Evolutionary conservation across 1,140 invertebrate genomes (phyloP).

Genomic region (Galleria mellonella): DNA sequence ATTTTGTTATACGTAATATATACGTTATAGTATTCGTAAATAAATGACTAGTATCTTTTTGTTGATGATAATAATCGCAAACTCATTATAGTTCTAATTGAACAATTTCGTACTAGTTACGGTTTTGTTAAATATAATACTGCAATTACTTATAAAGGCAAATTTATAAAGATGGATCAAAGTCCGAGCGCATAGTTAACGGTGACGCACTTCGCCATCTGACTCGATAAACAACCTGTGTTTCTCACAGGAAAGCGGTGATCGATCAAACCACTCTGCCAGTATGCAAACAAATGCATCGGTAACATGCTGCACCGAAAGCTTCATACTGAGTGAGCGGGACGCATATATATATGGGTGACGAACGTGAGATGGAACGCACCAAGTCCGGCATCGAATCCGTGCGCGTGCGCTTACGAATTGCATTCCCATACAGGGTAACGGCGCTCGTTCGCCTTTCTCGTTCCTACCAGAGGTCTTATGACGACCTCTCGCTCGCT

Average conservation of each 20-base stretch:
- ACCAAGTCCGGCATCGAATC: constrained; percentile 58
- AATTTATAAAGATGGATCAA: constrained; percentile 33
- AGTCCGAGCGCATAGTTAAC: constrained; percentile 43
- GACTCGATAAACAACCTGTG: constrained; percentile 61
- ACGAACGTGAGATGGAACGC: constrained; percentile 45
- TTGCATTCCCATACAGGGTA: constrained; percentile 69
- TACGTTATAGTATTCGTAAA: neutral
- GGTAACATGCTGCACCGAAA: constrained; percentile 40
- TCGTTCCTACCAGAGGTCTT: constrained; percentile 48
- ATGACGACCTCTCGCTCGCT: constrained; percentile 43
- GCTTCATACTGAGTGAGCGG: constrained; percentile 31
- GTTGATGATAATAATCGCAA: too few relatives aligned
- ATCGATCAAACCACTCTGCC: constrained; percentile 58
- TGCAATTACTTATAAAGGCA: constrained; percentile 16
- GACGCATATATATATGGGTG: constrained; percentile 32
- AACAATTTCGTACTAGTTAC: too few relatives aligned
- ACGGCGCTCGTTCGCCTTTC: constrained; percentile 54
- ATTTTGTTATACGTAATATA: constrained; percentile 16
- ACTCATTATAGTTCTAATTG: too few relatives aligned
- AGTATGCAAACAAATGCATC: constrained; percentile 61
- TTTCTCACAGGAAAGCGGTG: constrained; percentile 66
- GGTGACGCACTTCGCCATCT: constrained; percentile 53
- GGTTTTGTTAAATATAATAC: too few relatives aligned
- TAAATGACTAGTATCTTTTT: too few relatives aligned
- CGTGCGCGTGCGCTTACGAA: constrained; percentile 66